Base-by-base conservation (phyloP, 2,888 invertebrate species). In the Rotaria magnacalcarata region DNA sequence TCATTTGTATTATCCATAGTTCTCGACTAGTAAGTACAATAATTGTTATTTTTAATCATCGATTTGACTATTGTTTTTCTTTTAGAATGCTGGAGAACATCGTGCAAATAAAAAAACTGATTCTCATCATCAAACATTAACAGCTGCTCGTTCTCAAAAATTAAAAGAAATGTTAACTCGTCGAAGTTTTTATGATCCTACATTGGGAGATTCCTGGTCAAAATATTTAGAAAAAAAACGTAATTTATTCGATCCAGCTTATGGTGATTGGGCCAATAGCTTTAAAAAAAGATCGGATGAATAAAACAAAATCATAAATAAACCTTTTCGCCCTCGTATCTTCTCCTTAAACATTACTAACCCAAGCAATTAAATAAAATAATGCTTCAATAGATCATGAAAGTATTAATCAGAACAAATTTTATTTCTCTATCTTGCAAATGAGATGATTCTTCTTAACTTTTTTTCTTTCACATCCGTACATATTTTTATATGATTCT, bases 201-300 rank as follows among this genome's bases (percentile, higher is more conserved):
- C 80, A 21, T 80, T 24, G n/a, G 24, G 47, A n/a, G 80, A 80
- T n/a, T 34, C 67, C 16, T 80, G 80, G 80, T 80, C 80, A 24
- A 47, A 80, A 47, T 80, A 43, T 80, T 80, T 80, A 24, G 47
- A 47, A 80, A n/a, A 34, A 67, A 67, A 67, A 67, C 80, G 80
- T 47, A 43, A 80, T 80, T 24, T 80, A 80, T 80, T 80, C 47
- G 80, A 80, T 47, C 80, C 80, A 80, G 80, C 80, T n/a, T 80
- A 80, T n/a, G 41, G 80, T 47, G 80, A 80, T 47, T 80, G 80
- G 80, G 43, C 80, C 11, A 80, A 80, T 47, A 47, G 24, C 4
- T 80, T 80, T 21, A 80, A 80, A 80, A 80, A 80, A 80, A 1
- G 80, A 43, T 67, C 56, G 0, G 1, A 34, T 34, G 34, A 67